Conservation (phyloP, 2,888 invertebrate genomes). For the Drosophila aldrichi region DNA sequence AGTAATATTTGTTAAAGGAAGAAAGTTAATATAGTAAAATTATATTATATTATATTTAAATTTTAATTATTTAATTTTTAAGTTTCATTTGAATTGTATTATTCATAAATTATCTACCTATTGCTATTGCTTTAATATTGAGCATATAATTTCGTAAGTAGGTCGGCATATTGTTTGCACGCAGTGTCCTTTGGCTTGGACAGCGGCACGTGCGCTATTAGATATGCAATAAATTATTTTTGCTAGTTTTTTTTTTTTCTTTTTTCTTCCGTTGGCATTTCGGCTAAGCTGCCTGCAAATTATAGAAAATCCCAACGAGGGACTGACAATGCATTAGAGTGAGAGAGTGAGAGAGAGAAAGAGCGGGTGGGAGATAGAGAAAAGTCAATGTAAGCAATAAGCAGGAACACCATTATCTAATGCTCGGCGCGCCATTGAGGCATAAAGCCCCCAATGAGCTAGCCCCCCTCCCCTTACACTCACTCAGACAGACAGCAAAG, state of each 20-base stretch:
- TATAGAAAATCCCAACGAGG: slow-evolving; percentile 82
- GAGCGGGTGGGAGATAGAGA: slow-evolving; percentile 3
- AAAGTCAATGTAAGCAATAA: slow-evolving; percentile 80
- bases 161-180: slow-evolving; percentile 6
- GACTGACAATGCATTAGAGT: slow-evolving; percentile 8
- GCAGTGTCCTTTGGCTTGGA: slow-evolving; percentile 29
- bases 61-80: too few species aligned
- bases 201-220: slow-evolving; percentile 79
- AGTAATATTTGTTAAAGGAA: neutral
- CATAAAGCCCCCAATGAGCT: slow-evolving; percentile 63
- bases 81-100: too few species aligned
- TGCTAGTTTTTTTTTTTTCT: slow-evolving; percentile 46
- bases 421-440: slow-evolving; percentile 80
- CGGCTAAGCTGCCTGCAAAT: slow-evolving; percentile 83
- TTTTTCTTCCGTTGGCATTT: slow-evolving; percentile 47
- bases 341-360: too few species aligned
- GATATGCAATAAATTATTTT: slow-evolving; percentile 82
- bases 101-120: neutral
- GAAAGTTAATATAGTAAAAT: neutral
- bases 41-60: neutral
- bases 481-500: slow-evolving; percentile 7
- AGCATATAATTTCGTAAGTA: neutral
- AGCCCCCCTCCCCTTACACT: neutral
- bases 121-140: neutral
- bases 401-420: slow-evolving; percentile 81